Evolutionary conservation across 2,888 invertebrate species (phyloP).

Genomic region (Polydrusus tereticollis): DNA sequence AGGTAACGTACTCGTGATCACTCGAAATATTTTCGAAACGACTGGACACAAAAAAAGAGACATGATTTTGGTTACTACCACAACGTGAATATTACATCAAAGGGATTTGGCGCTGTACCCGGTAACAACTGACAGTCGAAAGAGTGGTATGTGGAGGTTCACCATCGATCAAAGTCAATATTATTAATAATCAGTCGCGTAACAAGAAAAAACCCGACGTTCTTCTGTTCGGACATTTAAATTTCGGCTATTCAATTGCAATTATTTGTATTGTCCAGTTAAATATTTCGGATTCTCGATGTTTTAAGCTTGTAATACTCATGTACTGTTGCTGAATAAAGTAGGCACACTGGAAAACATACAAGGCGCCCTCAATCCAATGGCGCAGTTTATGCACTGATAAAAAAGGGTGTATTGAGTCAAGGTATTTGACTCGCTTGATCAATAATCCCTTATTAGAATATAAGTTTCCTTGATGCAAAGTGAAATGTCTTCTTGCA

Average conservation of each 20-base stretch:
- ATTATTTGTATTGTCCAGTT: constrained; percentile 58
- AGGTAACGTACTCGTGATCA: too few relatives aligned
- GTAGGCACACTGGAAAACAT: background rate
- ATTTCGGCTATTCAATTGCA: constrained; percentile 58
- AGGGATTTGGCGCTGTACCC: constrained; percentile 36
- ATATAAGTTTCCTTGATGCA: too few relatives aligned
- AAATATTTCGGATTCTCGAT: constrained; percentile 55
- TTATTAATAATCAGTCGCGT: constrained; percentile 49
- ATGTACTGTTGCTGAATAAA: background rate
- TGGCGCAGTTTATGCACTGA: too few relatives aligned
- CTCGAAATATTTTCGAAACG: background rate
- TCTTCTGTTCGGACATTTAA: constrained; percentile 50
- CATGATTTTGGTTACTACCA: constrained; percentile 1
- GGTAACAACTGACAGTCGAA: constrained; percentile 32
- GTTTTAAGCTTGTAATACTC: background rate
- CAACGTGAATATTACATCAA: constrained; percentile 13
- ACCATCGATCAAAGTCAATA: constrained; percentile 51
- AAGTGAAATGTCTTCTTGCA: too few relatives aligned
- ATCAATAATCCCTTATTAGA: too few relatives aligned
- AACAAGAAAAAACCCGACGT: constrained; percentile 46
- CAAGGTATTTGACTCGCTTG: too few relatives aligned
- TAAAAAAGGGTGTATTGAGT: too few relatives aligned
- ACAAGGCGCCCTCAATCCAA: too few relatives aligned
- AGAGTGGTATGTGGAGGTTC: constrained; percentile 32
- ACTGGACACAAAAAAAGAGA: background rate